Conservation (phyloP, 2,888 invertebrate species). For the Dione vanillae region DNA sequence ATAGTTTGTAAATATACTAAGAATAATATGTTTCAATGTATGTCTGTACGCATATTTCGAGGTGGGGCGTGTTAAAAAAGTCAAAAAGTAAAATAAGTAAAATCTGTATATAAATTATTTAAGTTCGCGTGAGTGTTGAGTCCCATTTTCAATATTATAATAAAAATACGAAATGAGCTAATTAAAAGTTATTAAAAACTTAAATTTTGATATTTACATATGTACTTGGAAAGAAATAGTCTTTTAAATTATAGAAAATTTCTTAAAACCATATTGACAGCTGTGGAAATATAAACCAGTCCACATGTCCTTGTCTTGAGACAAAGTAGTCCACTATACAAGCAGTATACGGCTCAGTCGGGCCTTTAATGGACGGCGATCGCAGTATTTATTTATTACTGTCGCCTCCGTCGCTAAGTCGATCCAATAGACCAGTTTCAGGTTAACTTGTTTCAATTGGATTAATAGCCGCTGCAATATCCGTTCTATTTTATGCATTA, state of each 20-base stretch:
- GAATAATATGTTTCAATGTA: no score
- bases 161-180: no score
- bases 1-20: background rate
- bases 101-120: no score
- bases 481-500: slow-evolving; percentile 35
- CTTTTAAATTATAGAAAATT: background rate
- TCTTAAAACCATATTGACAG: background rate
- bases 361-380: slow-evolving; percentile 25
- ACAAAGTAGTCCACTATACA: slow-evolving; percentile 15
- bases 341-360: slow-evolving; percentile 10
- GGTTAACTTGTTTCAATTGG: slow-evolving; percentile 40
- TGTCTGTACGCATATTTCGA: no score
- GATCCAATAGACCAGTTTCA: slow-evolving; percentile 32
- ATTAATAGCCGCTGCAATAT: slow-evolving; percentile 39
- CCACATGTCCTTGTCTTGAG: slow-evolving; percentile 6
- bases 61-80: no score
- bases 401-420: slow-evolving; percentile 16
- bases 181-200: no score
- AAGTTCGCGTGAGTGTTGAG: no score
- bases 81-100: no score
- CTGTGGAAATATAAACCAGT: background rate
- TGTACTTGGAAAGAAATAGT: no score
- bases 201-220: no score
- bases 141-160: no score
- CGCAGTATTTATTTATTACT: slow-evolving; percentile 24